Percentiles rank a stretch among this genome's conserved stretches.
These are phyloP conservation scores for Epinephelus lanceolatus DNA, from an alignment of 2,113 vertebrate species.

Conservation along the genomic window DNA sequence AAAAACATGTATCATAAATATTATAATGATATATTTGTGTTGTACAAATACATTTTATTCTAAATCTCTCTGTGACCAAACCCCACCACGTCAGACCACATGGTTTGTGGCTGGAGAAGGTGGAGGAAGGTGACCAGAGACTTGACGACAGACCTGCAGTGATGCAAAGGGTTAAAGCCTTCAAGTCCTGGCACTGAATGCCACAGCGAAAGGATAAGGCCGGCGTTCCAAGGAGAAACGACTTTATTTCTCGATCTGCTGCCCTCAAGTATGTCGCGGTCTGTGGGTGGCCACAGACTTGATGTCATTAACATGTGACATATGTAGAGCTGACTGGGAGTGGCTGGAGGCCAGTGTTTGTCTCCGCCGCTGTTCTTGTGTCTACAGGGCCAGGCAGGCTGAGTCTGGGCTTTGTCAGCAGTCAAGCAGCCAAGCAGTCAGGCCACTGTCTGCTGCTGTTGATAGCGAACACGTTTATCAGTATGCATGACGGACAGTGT, in stretches of 20 bases:
- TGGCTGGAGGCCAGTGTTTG: constrained; percentile 75
- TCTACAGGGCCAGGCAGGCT: constrained; percentile 61
- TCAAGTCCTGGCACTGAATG: constrained; percentile 30
- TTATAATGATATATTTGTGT: constrained; percentile 67
- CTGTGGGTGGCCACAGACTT: constrained; percentile 76
- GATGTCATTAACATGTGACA: constrained; percentile 83
- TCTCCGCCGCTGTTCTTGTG: constrained; percentile 59
- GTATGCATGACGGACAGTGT: constrained; percentile 68
- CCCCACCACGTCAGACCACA: not conserved
- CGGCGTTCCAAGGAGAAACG: constrained; percentile 55
- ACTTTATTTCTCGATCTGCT: constrained; percentile 62
- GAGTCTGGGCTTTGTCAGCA: constrained; percentile 77
- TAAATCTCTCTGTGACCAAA: constrained; percentile 33
- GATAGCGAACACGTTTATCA: constrained; percentile 69
- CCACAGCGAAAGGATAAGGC: constrained; percentile 41
- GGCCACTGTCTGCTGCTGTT: constrained; percentile 66
- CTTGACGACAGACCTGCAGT: constrained; percentile 19
- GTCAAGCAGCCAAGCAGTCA: constrained; percentile 54
- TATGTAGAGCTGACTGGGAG: constrained; percentile 83
- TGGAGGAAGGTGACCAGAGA: constrained; percentile 43
- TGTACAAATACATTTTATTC: constrained; percentile 42
- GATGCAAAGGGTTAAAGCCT: constrained; percentile 23
- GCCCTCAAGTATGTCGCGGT: constrained; percentile 51
- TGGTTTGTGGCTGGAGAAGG: constrained; percentile 15
- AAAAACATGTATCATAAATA: constrained; percentile 74